These are phyloP conservation scores for Darevskia nairensis DNA, from an alignment of 2,797 vertebrate genomes.

Conservation along the genomic window DNA sequence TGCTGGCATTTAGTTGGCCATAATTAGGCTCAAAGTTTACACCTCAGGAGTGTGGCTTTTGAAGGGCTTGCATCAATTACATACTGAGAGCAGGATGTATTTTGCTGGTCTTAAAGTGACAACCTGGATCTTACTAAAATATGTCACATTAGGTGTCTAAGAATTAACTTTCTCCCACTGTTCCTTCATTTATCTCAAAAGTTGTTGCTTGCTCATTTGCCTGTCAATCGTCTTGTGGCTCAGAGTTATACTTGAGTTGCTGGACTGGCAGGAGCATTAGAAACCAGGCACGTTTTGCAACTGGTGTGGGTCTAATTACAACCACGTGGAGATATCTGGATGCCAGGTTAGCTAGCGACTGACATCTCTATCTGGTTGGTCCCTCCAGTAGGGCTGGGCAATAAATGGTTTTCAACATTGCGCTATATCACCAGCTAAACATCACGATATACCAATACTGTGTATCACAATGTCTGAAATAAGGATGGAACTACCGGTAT, in stretches of 20 bases:
- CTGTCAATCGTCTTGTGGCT: background rate
- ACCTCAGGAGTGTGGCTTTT: background rate
- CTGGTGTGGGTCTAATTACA: too few species aligned
- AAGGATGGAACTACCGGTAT: too few species aligned
- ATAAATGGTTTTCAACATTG: too few species aligned
- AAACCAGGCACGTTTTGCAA: too few species aligned
- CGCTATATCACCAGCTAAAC: too few species aligned
- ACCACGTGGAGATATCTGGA: too few species aligned
- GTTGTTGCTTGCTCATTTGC: background rate
- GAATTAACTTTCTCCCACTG: background rate
- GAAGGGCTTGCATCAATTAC: fast-evolving
- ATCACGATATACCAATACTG: too few species aligned
- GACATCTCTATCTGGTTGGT: too few species aligned
- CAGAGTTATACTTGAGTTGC: background rate
- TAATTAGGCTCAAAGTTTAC: background rate
- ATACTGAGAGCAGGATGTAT: fast-evolving
- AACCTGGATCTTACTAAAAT: background rate
- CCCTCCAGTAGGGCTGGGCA: too few species aligned
- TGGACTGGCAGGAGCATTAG: too few species aligned
- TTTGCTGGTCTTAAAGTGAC: background rate
- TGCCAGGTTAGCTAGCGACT: too few species aligned
- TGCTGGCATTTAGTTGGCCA: background rate
- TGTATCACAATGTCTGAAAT: too few species aligned
- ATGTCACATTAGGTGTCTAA: fast-evolving
- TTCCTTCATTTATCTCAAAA: background rate